A percentile compares a stretch with the other conserved stretches of the same genome.
Conservation (phyloP, 1,140 invertebrate genomes). For the Bombus pyrosoma region DNA sequence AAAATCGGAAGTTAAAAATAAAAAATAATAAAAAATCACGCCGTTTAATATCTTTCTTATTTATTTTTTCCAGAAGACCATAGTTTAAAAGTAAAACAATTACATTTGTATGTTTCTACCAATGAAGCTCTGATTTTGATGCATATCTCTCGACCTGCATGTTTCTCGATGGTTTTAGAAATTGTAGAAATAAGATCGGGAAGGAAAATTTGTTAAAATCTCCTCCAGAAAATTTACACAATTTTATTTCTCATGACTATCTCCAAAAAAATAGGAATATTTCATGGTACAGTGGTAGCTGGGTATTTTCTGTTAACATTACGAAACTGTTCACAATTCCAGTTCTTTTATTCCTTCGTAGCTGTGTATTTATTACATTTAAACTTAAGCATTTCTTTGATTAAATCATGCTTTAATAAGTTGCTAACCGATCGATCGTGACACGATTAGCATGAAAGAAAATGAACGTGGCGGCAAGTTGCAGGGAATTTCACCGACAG, state of each 20-base stretch:
- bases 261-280: too few relatives aligned
- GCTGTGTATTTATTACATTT: too few relatives aligned
- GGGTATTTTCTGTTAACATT: background rate
- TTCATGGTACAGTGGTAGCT: too few relatives aligned
- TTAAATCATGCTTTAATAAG: background rate
- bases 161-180: background rate
- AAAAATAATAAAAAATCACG: background rate
- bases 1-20: too few relatives aligned
- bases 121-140: background rate
- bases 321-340: too few relatives aligned
- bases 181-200: background rate
- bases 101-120: slow-evolving; percentile 6
- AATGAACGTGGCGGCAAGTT: slow-evolving; percentile 12
- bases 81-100: background rate
- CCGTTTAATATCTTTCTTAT: background rate
- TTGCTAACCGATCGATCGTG: slow-evolving; percentile 4
- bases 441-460: background rate
- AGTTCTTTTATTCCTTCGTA: too few relatives aligned
- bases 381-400: background rate
- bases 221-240: background rate
- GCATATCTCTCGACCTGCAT: too few relatives aligned
- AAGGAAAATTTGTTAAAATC: background rate
- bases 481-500: slow-evolving; percentile 25
- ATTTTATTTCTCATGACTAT: too few relatives aligned
- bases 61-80: background rate